Base-by-base conservation (phyloP, 53 echinoderm and acorn worm species). In the Arbacia lixula region DNA sequence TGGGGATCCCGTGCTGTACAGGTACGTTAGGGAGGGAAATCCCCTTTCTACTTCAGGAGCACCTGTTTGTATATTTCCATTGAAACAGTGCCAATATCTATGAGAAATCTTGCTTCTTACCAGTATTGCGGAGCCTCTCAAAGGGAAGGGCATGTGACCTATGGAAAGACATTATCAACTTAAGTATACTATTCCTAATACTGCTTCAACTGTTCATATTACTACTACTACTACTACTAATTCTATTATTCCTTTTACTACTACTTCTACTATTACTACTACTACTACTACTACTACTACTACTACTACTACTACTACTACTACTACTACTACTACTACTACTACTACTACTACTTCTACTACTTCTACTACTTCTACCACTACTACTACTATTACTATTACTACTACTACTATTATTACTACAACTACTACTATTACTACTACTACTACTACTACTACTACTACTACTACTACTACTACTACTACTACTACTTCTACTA, bases 301-400 rank as follows among this genome's bases (percentile, higher is more conserved):
- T 49, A 49, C 49, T 49, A 49, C 49, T 49, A 49, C 49, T 49
- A 49, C 49, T 49, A 10, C 49, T 49, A 49, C 49, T 49, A 49
- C 49, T 49, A 49, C 49, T 49, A 49, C 49, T 49, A 49, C 49
- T 49, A 49, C 49, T 49, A 10, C 49, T 49, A 49, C 49, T 49
- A 49, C 49, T 49, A 49, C 49, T 49, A 49, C 49, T 49, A 49
- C 49, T 49, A 49, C 49, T 49, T 49, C 49, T 49, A 49, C 49
- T 49, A 49, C 49, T 49, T 10, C 49, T 49, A 49, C 49, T 49
- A 49, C 49, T 49, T 49, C 49, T 49, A 49, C 49, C 16, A 49
- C 49, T 49, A 49, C 49, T 49, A 49, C 49, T 49, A 49, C 49
- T 10, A 49, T 16, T 49, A 49, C 49, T 49, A 10, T 16, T 49